Percentiles rank a stretch among this genome's conserved stretches.
Conservation (phyloP, 2,888 invertebrate species). For the Mythimna vitellina region DNA sequence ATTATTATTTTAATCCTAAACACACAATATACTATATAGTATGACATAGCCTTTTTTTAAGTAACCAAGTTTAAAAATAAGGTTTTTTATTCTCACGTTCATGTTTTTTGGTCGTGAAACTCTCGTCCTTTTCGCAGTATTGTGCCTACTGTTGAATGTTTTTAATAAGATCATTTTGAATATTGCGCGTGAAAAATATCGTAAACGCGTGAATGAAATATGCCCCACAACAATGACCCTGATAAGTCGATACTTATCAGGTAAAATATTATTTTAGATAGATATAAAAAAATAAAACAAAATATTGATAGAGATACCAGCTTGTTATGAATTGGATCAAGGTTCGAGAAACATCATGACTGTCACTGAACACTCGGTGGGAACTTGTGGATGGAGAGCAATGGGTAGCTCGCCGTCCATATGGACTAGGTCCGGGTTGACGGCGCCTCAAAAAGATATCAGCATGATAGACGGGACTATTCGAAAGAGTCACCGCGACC, state of each 20-base stretch:
- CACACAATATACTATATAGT: background rate
- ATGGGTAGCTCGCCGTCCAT: too few relatives aligned
- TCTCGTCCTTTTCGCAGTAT: background rate
- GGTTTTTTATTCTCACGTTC: background rate
- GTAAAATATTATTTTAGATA: too few relatives aligned
- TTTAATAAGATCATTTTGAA: too few relatives aligned
- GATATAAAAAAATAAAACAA: constrained; percentile 2
- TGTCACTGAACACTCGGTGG: too few relatives aligned
- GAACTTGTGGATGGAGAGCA: background rate
- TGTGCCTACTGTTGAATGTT: too few relatives aligned
- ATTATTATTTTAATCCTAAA: background rate
- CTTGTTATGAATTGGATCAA: constrained; percentile 26
- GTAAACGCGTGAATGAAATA: background rate
- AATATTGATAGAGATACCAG: constrained; percentile 12
- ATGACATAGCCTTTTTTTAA: background rate
- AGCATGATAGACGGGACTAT: too few relatives aligned
- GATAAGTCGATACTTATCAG: background rate
- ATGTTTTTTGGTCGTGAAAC: background rate
- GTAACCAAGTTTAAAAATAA: background rate
- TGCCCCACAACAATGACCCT: background rate
- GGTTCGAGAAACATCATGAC: background rate
- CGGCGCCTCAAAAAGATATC: too few relatives aligned
- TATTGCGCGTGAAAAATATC: too few relatives aligned
- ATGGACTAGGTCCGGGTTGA: too few relatives aligned
- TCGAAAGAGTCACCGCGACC: too few relatives aligned